A percentile compares a stretch with the other conserved stretches of the same genome.
Conservation (phyloP, 2,888 invertebrate genomes). For the Chrysolina haemoptera region DNA sequence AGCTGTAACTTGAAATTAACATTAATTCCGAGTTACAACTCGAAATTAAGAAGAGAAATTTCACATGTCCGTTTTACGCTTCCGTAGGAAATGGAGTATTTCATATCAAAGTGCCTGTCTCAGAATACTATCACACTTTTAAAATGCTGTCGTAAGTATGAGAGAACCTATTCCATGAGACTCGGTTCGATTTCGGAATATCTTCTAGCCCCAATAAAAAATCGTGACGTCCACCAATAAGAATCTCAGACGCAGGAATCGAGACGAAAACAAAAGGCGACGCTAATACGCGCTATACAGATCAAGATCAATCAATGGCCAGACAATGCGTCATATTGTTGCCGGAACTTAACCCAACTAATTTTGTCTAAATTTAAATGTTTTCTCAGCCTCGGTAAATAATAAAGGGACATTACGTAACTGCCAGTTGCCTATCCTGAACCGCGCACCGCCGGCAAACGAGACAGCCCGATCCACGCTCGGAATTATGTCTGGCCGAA, state of each 20-base stretch:
- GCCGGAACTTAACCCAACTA: conserved; percentile 57
- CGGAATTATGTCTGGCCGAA: conserved; percentile 65
- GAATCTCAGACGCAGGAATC: neutral
- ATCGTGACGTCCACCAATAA: neutral
- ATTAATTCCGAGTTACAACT: no score
- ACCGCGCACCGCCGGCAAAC: conserved; percentile 41
- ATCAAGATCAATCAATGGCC: conserved; percentile 38
- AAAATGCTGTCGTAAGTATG: no score
- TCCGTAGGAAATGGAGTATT: no score
- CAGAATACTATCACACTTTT: no score
- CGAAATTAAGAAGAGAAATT: no score
- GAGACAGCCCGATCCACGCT: conserved; percentile 59
- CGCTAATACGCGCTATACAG: neutral
- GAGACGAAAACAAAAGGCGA: conserved; percentile 20
- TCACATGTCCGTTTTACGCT: no score
- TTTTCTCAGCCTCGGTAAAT: conserved; percentile 59
- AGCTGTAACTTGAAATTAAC: no score
- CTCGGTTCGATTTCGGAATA: no score
- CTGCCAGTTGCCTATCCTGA: conserved; percentile 63
- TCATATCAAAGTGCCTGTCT: no score
- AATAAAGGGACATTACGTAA: conserved; percentile 66
- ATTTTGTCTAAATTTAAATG: conserved; percentile 62
- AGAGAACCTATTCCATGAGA: no score
- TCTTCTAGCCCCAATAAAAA: no score
- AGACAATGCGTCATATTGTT: conserved; percentile 45